Evolutionary conservation across 37 sponge, comb jelly and placozoan genomes (phyloP), one percentile per base, ranked within the genome.

Genomic region (Ianthella basta): DNA sequence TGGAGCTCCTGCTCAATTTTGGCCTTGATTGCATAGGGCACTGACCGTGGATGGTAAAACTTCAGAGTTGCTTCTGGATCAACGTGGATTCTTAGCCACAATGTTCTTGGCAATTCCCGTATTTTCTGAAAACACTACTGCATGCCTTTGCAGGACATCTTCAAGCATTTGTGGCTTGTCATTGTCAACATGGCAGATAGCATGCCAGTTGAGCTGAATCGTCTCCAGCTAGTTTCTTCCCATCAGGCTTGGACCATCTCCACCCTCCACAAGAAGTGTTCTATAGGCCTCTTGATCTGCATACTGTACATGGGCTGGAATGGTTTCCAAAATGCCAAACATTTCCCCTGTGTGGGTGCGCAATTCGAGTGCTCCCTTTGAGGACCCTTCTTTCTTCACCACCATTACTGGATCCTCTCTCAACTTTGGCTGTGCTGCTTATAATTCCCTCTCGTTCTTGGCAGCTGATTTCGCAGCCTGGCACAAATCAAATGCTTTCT

Each of bases 341-440:
- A 21, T 27, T 34, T 29, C 72, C 5, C 72, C 72, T 70, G 72
- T 70, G 72, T 70, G 15, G 36, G 72, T 70, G 20, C 29, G n/a
- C 32, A 70, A 34, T 33, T 70, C 23, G 29, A n/a, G 25, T 24
- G 19, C 27, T 66, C 50, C 50, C 8, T 27, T 4, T 2, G 4
- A 12, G 14, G 14, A 4, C 4, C 2, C 29, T 10, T 6, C 10
- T 4, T 13, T 5, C 10, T 10, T 61, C 10, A 10, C 64, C 2
- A 2, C 64, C 10, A 10, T 5, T 10, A 70, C 5, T 70, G 37
- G 2, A 6, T 6, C 1, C 5, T 6, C 37, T 5, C 4, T 13
- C n/a, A 4, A 29, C 37, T 34, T 6, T 33, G 10, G 4, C 72
- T 29, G 72, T 6, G 3, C 21, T 12, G 36, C 32, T 16, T 70